Base-by-base conservation (phyloP, 1,140 invertebrate species). In the Zaprionus gabonicus region DNA sequence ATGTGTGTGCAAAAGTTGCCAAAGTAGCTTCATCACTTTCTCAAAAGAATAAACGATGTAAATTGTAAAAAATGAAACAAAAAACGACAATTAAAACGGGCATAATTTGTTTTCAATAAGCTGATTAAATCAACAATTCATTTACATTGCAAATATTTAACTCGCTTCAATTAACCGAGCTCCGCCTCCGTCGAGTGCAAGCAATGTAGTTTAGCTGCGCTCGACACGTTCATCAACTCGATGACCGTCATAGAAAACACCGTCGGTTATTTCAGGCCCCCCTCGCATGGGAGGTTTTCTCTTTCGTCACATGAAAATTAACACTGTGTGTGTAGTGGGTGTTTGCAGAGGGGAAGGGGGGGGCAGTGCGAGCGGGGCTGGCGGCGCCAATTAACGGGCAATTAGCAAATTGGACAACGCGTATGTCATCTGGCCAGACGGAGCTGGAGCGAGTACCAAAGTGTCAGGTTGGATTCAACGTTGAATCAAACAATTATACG, bases 401-500 rank as follows among this genome's bases (percentile, higher is more conserved):
- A 76, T 78, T 78, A 76, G 63, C 76, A 55, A 59, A 65, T 63
- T 60, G 17, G 15, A n/a, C 53, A 34, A 44, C 23, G 36, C 41
- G 13, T 28, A 58, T 41, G 12, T 27, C 57, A 69, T 68, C 20
- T 36, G 28, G 31, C 17, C 12, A 31, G 9, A 56, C 36, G 38
- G 23, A 31, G 64, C 25, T 1, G 12, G 27, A 49, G 36, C 58
- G 23, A 63, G 72, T 78, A 71, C 67, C 49, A 78, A 71, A 62
- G 72, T 78, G 72, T 78, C 76, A 67, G 62, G 17, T 76, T 76
- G 51, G 23, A 56, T 62, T 46, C 49, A 75, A 75, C 38, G 56
- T 70, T 74, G 38, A 57, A 70, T 63, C 57, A 70, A 70, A 49
- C 38, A 70, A 70, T 75, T 70, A 70, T 51, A 46, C 25, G 51